Base-by-base conservation (phyloP, 2,113 vertebrate genomes). In the Lynx canadensis region DNA sequence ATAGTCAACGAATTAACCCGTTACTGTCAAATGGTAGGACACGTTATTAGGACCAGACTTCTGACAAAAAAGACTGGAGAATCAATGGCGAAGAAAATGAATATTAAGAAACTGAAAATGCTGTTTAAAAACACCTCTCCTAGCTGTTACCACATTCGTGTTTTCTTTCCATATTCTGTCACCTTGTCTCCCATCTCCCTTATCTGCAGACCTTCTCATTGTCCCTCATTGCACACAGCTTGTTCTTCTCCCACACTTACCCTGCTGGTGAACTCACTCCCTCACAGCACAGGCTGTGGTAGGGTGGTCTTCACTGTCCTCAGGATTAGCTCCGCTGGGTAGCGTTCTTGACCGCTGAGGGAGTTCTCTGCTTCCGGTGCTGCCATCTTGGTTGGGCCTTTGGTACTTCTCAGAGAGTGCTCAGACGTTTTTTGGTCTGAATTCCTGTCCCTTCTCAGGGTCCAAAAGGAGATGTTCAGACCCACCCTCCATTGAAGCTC, bases 61-160 rank as follows among this genome's bases (percentile, higher is more conserved):
- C 12, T 25, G 27, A 63, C 45, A 55, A 38, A 76, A 82, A 93
- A 63, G 23, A 23, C 33, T 25, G 45, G 60, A 92, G 89, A 89
- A 38, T 82, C 55, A 74, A 9, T 14, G 76, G 33, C 55, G 23
- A 33, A 38, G 48, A 23, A 29, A 66, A 36, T 41, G 66, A 69
- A 33, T 11, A 60, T 29, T 50, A 45, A 80, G 57, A 57, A 33
- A 48, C 52, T 76, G 29, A 65, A 74, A 27, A 19, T 6, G 4
- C 21, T n/a, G 73, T 71, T 33, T 31, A 27, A 31, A 65, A 55
- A 48, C 21, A 36, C 48, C 16, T 48, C 14, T 65, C 14, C 5
- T 36, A 9, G 16, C 18, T 55, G 41, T 55, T 8, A 0, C 15
- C 1, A 3, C 25, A 0, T 9, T 5, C 41, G 3, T 25, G 3